Evolutionary conservation across 1,140 invertebrate species (phyloP).

Genomic region (Sipha flava): DNA sequence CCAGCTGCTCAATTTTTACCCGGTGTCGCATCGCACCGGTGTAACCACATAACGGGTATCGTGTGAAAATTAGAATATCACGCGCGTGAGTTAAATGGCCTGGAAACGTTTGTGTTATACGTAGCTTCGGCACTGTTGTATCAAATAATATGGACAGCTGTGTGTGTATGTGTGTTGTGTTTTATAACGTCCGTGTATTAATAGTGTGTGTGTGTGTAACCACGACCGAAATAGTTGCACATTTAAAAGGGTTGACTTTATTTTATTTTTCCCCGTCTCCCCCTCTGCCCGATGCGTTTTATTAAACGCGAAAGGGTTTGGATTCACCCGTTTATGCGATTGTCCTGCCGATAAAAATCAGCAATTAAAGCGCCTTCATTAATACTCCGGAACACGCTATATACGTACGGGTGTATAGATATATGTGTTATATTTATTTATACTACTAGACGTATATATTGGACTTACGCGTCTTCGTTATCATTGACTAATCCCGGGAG

Average conservation of each 20-base stretch:
- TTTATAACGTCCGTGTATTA: too few species aligned
- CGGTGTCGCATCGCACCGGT: background rate
- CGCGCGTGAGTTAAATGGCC: background rate
- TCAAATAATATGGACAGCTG: background rate
- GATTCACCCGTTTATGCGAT: background rate
- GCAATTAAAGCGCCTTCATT: constrained; percentile 23
- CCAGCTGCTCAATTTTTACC: background rate
- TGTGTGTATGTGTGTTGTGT: background rate
- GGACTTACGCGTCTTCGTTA: constrained; percentile 1
- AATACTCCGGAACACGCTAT: background rate
- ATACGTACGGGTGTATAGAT: background rate
- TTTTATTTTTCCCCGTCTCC: background rate
- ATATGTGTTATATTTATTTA: background rate
- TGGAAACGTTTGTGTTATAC: background rate
- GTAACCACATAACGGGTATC: background rate
- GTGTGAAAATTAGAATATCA: constrained; percentile 14
- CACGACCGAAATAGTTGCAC: background rate
- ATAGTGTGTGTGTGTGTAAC: background rate
- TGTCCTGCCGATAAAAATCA: constrained; percentile 19
- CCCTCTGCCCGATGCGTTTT: background rate
- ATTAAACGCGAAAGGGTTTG: constrained; percentile 13
- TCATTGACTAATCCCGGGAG: background rate
- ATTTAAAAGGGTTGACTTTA: constrained; percentile 3
- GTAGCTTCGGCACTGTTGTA: background rate
- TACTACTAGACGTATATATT: background rate